These are phyloP conservation scores for Perdita meconis DNA, from an alignment of 2,888 invertebrate species.

Conservation along the genomic window DNA sequence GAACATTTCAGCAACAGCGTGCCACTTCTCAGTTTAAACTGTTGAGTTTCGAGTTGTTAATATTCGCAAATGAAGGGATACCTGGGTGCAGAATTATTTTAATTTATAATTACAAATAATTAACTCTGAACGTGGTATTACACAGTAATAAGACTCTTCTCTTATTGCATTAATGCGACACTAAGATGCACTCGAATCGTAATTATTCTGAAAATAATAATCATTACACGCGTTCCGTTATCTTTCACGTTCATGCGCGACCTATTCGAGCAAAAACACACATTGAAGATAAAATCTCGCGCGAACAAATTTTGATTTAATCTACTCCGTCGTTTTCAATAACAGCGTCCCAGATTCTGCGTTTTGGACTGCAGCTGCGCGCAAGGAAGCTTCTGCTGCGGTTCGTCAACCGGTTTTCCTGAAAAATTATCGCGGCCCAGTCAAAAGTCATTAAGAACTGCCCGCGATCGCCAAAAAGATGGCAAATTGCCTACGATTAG, in stretches of 20 bases:
- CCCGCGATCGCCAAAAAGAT: conserved; percentile 40
- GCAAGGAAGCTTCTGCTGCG: conserved; percentile 27
- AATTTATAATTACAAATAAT: no score
- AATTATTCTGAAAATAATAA: no score
- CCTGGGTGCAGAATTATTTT: no score
- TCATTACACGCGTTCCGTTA: no score
- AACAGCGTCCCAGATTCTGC: neutral
- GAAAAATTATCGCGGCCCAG: conserved; percentile 52
- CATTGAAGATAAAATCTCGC: neutral
- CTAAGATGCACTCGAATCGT: no score
- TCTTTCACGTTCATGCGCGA: neutral
- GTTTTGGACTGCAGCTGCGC: conserved; percentile 32
- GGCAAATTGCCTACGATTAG: conserved; percentile 61
- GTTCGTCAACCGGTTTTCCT: conserved; percentile 29
- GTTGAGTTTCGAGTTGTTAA: neutral
- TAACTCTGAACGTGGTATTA: no score
- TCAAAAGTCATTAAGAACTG: conserved; percentile 50
- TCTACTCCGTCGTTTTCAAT: conserved; percentile 8
- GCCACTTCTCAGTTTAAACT: conserved; percentile 28
- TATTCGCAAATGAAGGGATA: conserved; percentile 1
- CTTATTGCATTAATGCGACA: neutral
- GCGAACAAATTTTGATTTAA: conserved; percentile 1
- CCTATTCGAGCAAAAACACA: neutral
- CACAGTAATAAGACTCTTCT: neutral
- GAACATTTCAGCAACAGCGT: neutral